Base-by-base conservation (phyloP, 2,113 vertebrate species). In the Coracopsis vasa region DNA sequence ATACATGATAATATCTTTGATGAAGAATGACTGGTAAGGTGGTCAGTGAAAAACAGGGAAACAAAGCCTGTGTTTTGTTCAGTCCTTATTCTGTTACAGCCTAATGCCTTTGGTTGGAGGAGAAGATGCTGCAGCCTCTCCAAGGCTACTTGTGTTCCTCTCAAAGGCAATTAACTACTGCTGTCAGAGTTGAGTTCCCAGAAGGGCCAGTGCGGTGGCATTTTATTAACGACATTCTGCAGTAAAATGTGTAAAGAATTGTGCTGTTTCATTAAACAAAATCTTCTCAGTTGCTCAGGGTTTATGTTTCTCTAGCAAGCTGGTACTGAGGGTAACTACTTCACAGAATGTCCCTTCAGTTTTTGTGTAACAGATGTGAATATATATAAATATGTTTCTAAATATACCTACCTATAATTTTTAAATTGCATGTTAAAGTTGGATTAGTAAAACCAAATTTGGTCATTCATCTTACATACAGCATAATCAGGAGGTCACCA, bases 201-300 rank as follows among this genome's bases (percentile, higher is more conserved):
- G 54, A 95, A 97, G 91, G 29, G 6, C 66, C 80, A 50, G 62
- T 75, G 73, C 65, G 88, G 66, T 74, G 66, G 61, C 90, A 96
- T 97, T 96, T 97, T 97, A 96, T 98, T 97, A 97, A 90, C 93
- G 87, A 77, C 84, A 27, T 37, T 95, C 67, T 94, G 47, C 85
- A 94, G 71, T 83, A 95, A 97, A 91, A 96, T 92, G 54, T 96
- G 74, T 89, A 92, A 90, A 6, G 4, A 95, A 89, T 82, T 94
- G 37, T 84, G 74, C 64, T 95, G 45, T 95, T 94, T 96, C 72
- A 96, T 97, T 97, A 94, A 95, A 95, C 33, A 92, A 95, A 95
- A 73, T 81, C 60, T 48, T 75, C 28, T 80, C 41, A 16, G 33
- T 95, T 96, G 33, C 39, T 94, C 87, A 86, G 24, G 28, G 16